Percentiles rank a stretch among this genome's conserved stretches.
Evolutionary conservation across 2,113 vertebrate species (phyloP).

Genomic region (Empidonax traillii): DNA sequence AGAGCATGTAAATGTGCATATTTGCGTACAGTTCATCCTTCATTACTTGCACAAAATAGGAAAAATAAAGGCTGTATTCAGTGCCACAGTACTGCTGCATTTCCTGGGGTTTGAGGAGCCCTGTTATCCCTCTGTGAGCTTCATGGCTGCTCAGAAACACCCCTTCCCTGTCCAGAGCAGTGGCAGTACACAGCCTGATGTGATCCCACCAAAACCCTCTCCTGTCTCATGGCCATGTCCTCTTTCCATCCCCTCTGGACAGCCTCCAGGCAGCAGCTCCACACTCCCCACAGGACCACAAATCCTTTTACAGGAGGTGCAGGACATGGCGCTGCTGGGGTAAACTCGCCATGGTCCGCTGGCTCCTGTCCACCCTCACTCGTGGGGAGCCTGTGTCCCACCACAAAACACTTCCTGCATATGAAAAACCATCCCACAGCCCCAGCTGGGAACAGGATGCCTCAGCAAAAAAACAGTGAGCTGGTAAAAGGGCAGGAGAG

Average conservation of each 20-base stretch:
- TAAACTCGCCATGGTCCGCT: rapidly evolving
- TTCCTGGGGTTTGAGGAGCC: neutral
- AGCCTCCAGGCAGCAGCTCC: neutral
- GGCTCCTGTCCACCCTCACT: rapidly evolving
- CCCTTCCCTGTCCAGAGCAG: neutral
- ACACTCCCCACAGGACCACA: neutral
- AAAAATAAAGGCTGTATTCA: neutral
- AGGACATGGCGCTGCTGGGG: neutral
- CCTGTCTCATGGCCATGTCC: rapidly evolving
- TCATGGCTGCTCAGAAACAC: neutral
- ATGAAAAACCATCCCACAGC: rapidly evolving
- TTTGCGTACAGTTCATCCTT: neutral
- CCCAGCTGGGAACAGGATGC: neutral
- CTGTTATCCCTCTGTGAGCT: neutral
- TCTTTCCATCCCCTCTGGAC: neutral
- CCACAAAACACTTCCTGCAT: rapidly evolving
- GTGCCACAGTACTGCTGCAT: neutral
- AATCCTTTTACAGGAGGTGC: neutral
- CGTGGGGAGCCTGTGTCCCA: rapidly evolving
- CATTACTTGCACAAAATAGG: conserved; percentile 22
- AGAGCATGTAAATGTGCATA: neutral
- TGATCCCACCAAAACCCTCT: neutral
- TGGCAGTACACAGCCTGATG: rapidly evolving
- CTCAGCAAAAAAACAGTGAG: neutral
- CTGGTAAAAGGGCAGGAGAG: neutral